These are phyloP conservation scores for Pangasius djambal DNA, from an alignment of 2,797 vertebrate genomes.

Conservation along the genomic window DNA sequence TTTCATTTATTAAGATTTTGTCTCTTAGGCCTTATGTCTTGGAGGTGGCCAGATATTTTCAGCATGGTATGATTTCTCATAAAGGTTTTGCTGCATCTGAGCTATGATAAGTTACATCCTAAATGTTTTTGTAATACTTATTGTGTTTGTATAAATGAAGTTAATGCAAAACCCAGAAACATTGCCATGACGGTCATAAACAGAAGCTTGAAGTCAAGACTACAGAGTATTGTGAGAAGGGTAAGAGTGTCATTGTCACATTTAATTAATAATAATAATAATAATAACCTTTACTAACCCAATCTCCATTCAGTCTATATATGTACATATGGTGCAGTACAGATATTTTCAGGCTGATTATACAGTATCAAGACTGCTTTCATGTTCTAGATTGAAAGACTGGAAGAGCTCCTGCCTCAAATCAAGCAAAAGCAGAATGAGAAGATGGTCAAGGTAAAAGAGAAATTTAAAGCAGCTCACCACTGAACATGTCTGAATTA, in stretches of 20 bases:
- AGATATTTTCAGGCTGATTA: neutral
- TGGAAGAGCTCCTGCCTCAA: conserved; percentile 76
- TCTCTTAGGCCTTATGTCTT: conserved; percentile 73
- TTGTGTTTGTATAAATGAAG: conserved; percentile 56
- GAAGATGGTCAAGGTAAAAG: conserved; percentile 72
- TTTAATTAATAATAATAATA: neutral
- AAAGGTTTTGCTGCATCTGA: neutral
- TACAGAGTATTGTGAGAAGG: conserved; percentile 70
- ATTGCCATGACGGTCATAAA: conserved; percentile 71
- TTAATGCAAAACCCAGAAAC: conserved; percentile 69
- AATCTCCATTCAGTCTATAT: neutral
- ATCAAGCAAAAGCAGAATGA: conserved; percentile 72
- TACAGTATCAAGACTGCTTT: conserved; percentile 9
- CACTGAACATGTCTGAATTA: neutral
- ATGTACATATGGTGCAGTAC: neutral
- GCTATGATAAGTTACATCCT: neutral
- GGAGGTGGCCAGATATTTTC: conserved; percentile 73
- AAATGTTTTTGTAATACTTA: neutral
- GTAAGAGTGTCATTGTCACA: conserved; percentile 55
- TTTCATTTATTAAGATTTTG: neutral
- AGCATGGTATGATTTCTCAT: conserved; percentile 72
- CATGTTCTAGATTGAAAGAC: conserved; percentile 73
- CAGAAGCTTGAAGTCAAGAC: conserved; percentile 72
- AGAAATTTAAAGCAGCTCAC: neutral
- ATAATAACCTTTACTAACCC: neutral